Percentiles rank a stretch among this genome's conserved stretches.
phyloP scores from a whole-genome alignment of 1,140 invertebrate species.

The Drosophila pseudoananassae region DNA sequence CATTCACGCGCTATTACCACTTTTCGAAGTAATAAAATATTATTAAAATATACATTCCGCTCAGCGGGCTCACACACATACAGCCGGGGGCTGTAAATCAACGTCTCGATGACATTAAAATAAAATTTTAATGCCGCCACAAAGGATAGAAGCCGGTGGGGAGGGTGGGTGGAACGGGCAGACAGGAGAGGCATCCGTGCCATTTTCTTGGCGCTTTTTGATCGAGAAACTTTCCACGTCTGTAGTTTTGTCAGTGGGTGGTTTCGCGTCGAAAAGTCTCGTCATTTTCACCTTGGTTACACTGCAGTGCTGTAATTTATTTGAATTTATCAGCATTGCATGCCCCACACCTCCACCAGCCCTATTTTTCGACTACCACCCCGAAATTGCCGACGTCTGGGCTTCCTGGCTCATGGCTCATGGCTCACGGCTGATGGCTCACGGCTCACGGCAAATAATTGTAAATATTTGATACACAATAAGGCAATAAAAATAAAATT shows the following conservation, averaged over 20 bases:
- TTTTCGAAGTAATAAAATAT: slow-evolving; percentile 81
- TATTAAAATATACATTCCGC: slow-evolving; percentile 78
- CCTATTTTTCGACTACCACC: neutral
- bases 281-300: slow-evolving; percentile 83
- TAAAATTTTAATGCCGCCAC: slow-evolving; percentile 81
- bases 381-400: slow-evolving; percentile 1
- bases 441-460: slow-evolving; percentile 74
- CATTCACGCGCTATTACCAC: slow-evolving; percentile 74
- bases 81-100: slow-evolving; percentile 73
- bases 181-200: slow-evolving; percentile 11
- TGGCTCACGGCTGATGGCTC: neutral
- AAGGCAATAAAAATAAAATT: slow-evolving; percentile 83
- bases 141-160: slow-evolving; percentile 7
- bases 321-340: slow-evolving; percentile 75
- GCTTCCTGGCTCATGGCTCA: slow-evolving; percentile 49
- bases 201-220: slow-evolving; percentile 46
- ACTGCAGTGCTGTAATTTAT: slow-evolving; percentile 57
- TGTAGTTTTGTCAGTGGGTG: slow-evolving; percentile 17
- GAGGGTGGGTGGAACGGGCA: neutral
- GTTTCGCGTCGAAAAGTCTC: slow-evolving; percentile 7
- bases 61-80: neutral
- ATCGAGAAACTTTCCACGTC: slow-evolving; percentile 73
- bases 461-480: slow-evolving; percentile 84
- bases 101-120: slow-evolving; percentile 83
- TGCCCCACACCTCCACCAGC: slow-evolving; percentile 8